A percentile compares a stretch with the other conserved stretches of the same genome.
phyloP scores from a whole-genome alignment of 2,797 vertebrate genomes.

The Cynopterus sphinx region DNA sequence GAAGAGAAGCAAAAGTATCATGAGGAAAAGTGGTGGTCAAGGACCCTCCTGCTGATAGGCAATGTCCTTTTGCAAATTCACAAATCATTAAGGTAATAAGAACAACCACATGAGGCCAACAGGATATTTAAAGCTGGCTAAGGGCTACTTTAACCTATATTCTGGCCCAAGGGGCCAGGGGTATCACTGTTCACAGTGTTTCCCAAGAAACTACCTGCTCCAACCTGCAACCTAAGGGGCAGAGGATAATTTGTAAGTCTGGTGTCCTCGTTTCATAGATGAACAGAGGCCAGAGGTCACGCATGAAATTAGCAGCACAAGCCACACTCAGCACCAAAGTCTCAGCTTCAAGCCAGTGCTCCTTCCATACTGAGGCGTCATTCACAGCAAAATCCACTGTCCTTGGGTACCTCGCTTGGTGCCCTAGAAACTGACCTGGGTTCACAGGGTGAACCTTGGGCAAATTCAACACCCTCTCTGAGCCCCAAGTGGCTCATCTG shows the following conservation, averaged over 20 bases:
- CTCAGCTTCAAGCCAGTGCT: neutral
- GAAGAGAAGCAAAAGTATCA: neutral
- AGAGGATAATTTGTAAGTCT: too few species aligned
- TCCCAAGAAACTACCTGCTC: neutral
- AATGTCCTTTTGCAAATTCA: neutral
- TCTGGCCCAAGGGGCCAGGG: fast-evolving
- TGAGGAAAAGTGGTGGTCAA: neutral
- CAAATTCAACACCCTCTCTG: neutral
- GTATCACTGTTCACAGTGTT: neutral
- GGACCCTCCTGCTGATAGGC: neutral
- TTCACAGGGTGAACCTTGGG: neutral
- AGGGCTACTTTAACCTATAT: neutral
- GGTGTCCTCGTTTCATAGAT: neutral
- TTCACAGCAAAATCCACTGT: neutral
- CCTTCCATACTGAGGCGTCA: neutral
- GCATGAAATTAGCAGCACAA: fast-evolving
- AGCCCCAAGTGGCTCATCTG: neutral
- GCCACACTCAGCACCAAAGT: neutral
- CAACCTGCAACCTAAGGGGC: neutral
- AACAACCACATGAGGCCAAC: too few species aligned
- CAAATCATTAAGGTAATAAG: neutral
- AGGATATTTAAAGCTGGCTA: fast-evolving
- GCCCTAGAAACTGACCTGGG: neutral
- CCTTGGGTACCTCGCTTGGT: neutral
- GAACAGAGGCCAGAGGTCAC: neutral